A percentile compares a stretch with the other conserved stretches of the same genome.
These are phyloP conservation scores for Etheostoma spectabile DNA, from an alignment of 2,113 vertebrate genomes.

Conservation along the genomic window DNA sequence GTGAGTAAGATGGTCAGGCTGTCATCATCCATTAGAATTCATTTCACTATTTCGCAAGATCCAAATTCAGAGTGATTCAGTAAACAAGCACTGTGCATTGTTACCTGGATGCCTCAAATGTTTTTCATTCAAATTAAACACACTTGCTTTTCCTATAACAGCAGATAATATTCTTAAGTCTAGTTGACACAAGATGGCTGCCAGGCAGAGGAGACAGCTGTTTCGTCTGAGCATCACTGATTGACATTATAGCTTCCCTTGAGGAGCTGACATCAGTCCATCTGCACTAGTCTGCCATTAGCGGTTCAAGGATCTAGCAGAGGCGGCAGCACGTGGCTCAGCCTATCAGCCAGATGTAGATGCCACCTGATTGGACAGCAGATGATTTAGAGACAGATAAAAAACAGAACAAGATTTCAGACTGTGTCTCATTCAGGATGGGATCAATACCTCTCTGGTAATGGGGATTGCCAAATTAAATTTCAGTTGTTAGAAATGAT, in stretches of 20 bases:
- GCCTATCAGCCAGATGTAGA: conserved; percentile 67
- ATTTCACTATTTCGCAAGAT: conserved; percentile 43
- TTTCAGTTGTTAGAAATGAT: conserved; percentile 84
- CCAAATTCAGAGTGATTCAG: conserved; percentile 35
- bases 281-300: conserved; percentile 73
- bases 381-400: conserved; percentile 75
- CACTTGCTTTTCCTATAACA: conserved; percentile 3
- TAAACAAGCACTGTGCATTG: conserved; percentile 1
- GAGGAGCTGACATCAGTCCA: conserved; percentile 67
- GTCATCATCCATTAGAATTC: conserved; percentile 38
- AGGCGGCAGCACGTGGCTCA: conserved; percentile 38
- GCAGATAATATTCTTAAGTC: conserved; percentile 26
- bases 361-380: conserved; percentile 70
- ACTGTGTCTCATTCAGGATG: conserved; percentile 46
- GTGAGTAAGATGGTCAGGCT: conserved; percentile 25
- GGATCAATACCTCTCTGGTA: conserved; percentile 82
- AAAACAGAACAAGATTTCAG: conserved; percentile 73
- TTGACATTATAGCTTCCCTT: conserved; percentile 59
- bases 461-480: conserved; percentile 81
- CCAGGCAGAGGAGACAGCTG: conserved; percentile 67
- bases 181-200: conserved; percentile 57
- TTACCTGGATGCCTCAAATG: conserved; percentile 28
- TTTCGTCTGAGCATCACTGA: conserved; percentile 56
- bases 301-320: conserved; percentile 59
- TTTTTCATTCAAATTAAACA: conserved; percentile 43